Conservation (phyloP, 2,113 vertebrate genomes). For the Erythrolamprus reginae region DNA sequence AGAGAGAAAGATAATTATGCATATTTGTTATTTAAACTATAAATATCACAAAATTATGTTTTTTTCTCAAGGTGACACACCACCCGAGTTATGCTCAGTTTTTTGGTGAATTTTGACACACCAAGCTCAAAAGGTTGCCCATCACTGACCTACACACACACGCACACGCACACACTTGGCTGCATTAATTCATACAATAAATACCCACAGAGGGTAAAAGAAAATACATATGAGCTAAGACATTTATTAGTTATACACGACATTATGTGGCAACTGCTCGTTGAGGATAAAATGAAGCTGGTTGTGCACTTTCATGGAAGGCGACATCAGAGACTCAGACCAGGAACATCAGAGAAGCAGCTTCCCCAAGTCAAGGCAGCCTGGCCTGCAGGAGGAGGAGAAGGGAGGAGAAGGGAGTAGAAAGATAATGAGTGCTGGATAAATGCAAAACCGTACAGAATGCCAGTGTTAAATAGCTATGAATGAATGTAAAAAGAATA, state of each 20-base stretch:
- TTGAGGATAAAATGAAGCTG: not conserved
- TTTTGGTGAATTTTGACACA: too few species aligned
- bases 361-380: constrained; percentile 25
- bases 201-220: not conserved
- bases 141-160: too few species aligned
- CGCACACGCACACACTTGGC: too few species aligned
- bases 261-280: not conserved
- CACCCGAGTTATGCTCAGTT: too few species aligned
- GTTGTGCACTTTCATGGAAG: not conserved
- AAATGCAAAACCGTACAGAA: not conserved
- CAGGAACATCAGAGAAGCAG: not conserved
- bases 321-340: not conserved
- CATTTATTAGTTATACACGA: constrained; percentile 16
- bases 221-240: not conserved
- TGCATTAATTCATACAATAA: constrained; percentile 46
- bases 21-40: too few species aligned
- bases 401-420: not conserved
- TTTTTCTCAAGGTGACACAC: too few species aligned
- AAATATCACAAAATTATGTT: too few species aligned
- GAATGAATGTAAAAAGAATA: not conserved
- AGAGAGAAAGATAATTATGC: too few species aligned
- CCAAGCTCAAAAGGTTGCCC: too few species aligned
- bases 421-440: not conserved
- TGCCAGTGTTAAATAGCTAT: not conserved
- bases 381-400: constrained; percentile 33